These are phyloP conservation scores for Tragelaphus imberbis DNA, from an alignment of 2,113 vertebrate genomes.

Conservation along the genomic window DNA sequence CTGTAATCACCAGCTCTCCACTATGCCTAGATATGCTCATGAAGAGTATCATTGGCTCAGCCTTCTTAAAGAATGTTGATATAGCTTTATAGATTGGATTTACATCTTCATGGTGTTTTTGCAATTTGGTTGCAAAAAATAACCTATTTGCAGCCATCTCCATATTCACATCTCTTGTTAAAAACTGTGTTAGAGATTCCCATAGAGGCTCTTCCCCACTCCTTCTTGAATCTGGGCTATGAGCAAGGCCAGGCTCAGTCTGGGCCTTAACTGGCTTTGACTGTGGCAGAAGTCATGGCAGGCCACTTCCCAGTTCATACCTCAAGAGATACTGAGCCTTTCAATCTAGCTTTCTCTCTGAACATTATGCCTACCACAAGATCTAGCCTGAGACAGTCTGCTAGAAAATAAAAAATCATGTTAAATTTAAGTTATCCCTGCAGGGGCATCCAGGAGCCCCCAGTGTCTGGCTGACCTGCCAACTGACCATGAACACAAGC, in stretches of 20 bases:
- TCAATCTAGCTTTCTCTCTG: not conserved
- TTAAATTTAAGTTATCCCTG: not conserved
- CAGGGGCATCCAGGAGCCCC: not conserved
- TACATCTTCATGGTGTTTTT: not conserved
- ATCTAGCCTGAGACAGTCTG: not conserved
- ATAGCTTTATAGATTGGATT: not conserved
- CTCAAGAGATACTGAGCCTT: not conserved
- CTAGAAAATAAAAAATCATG: not conserved
- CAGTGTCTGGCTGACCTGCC: rapidly evolving
- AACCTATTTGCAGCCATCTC: not conserved
- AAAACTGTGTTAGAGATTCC: not conserved
- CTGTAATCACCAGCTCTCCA: not conserved
- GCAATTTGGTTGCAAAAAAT: not conserved
- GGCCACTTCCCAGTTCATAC: not conserved
- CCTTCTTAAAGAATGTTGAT: not conserved
- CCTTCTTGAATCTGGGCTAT: not conserved
- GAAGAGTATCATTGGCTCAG: not conserved
- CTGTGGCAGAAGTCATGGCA: not conserved
- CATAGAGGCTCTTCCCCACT: not conserved
- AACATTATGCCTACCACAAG: not conserved
- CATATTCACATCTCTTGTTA: not conserved
- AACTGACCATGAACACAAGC: not conserved
- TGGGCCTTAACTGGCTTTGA: not conserved
- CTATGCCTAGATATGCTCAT: not conserved
- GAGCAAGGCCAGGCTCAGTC: not conserved